Conservation (phyloP, 1,140 invertebrate species). For the Diachasma alloeum region DNA sequence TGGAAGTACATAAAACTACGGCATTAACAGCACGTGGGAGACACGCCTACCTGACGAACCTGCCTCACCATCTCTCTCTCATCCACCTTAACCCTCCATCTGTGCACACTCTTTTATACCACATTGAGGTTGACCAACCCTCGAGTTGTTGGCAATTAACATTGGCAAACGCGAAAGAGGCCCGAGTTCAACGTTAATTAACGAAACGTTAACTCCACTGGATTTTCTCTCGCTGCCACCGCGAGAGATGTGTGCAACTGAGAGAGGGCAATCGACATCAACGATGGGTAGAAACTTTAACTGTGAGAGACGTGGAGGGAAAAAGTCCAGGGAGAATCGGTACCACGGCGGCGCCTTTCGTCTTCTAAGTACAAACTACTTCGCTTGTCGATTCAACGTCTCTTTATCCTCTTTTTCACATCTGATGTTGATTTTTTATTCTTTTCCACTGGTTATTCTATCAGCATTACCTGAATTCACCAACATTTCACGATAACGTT, state of each 20-base stretch:
- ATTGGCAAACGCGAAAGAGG: constrained; percentile 39
- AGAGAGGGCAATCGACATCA: constrained; percentile 15
- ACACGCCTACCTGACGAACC: constrained; percentile 32
- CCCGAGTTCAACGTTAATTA: constrained; percentile 55
- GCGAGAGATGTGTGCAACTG: background rate
- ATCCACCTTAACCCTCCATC: background rate
- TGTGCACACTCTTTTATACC: background rate
- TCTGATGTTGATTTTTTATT: constrained; percentile 3
- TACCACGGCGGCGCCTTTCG: constrained; percentile 43
- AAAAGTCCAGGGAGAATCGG: background rate
- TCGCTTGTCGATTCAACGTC: constrained; percentile 23
- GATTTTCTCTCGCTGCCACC: background rate
- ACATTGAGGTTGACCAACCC: constrained; percentile 34
- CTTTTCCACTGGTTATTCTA: background rate
- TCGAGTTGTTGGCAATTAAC: constrained; percentile 41
- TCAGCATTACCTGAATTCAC: background rate
- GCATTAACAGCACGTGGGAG: constrained; percentile 37
- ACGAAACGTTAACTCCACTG: constrained; percentile 43
- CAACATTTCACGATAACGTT: background rate
- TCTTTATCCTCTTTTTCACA: constrained; percentile 23
- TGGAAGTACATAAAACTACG: constrained; percentile 15
- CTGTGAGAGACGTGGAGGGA: constrained; percentile 12
- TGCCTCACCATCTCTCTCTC: background rate
- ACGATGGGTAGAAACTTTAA: constrained; percentile 16
- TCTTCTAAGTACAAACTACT: constrained; percentile 34